Evolutionary conservation across 1,140 invertebrate species (phyloP).

Genomic region (Harlomillsia oculata): DNA sequence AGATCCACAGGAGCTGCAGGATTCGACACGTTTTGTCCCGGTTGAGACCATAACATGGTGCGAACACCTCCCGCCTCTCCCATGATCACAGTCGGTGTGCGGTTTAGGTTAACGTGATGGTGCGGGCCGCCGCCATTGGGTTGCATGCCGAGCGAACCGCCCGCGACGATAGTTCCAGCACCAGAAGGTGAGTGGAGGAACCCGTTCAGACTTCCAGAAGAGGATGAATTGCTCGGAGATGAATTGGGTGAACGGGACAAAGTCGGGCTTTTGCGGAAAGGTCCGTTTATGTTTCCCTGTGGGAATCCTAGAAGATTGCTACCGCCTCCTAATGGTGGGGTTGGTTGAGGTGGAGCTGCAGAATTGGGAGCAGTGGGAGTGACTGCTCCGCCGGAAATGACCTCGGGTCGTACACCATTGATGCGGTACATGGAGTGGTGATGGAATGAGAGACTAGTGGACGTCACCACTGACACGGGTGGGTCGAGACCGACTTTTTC

Average conservation of each 20-base stretch:
- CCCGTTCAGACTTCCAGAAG: constrained; percentile 41
- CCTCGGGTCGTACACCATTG: constrained; percentile 64
- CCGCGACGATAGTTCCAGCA: constrained; percentile 22
- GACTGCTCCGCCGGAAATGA: constrained; percentile 62
- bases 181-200: constrained; percentile 25
- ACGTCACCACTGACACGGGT: constrained; percentile 31
- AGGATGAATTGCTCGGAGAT: constrained; percentile 31
- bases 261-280: constrained; percentile 21
- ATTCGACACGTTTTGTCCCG: constrained; percentile 39
- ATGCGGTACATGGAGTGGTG: constrained; percentile 48
- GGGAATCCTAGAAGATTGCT: too few relatives aligned
- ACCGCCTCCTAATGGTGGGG: constrained; percentile 37
- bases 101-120: constrained; percentile 34
- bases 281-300: too few relatives aligned
- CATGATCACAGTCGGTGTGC: constrained; percentile 69
- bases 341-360: constrained; percentile 41
- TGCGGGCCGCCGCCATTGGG: constrained; percentile 23
- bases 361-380: constrained; percentile 37
- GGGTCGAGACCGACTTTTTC: constrained; percentile 25
- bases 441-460: constrained; percentile 37
- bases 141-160: constrained; percentile 28
- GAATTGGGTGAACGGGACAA: constrained; percentile 29
- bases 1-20: constrained; percentile 21
- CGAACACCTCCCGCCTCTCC: constrained; percentile 72
- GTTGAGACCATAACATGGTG: constrained; percentile 79